Percentiles rank a stretch among this genome's conserved stretches.
Evolutionary conservation across 92 coral and sea anemone genomes (phyloP).

Genomic region (Pocillopora grandis): DNA sequence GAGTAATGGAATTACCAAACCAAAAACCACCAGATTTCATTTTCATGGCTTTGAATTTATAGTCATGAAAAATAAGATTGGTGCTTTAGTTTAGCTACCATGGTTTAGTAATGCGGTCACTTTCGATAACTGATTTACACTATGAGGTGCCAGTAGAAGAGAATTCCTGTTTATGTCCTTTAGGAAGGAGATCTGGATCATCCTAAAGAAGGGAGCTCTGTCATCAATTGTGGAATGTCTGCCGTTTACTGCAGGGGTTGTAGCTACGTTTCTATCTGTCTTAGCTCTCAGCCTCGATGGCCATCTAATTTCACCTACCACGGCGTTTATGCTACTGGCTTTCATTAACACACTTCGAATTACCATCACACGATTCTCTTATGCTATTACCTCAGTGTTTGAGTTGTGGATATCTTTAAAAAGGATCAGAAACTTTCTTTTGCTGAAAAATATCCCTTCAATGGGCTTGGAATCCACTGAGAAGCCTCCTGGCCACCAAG

Average conservation of each 20-base stretch:
- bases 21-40: too few species aligned
- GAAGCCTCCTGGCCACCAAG: background rate
- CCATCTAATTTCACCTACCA: conserved; percentile 11
- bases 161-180: background rate
- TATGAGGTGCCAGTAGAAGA: too few species aligned
- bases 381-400: background rate
- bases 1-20: too few species aligned
- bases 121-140: background rate
- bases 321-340: conserved; percentile 19
- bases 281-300: background rate
- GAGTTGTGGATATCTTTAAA: conserved; percentile 9
- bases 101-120: too few species aligned
- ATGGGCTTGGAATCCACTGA: background rate
- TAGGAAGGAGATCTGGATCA: conserved; percentile 11
- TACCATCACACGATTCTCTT: background rate
- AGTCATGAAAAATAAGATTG: too few species aligned
- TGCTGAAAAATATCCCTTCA: background rate
- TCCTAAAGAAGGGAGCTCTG: conserved; percentile 14
- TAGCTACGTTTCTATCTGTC: conserved; percentile 8
- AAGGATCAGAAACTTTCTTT: background rate
- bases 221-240: conserved; percentile 16
- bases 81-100: too few species aligned
- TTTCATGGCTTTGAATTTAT: too few species aligned
- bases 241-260: background rate
- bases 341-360: conserved; percentile 13